Conservation (phyloP, 2,113 vertebrate species). For the Melanerpes aurifrons region DNA sequence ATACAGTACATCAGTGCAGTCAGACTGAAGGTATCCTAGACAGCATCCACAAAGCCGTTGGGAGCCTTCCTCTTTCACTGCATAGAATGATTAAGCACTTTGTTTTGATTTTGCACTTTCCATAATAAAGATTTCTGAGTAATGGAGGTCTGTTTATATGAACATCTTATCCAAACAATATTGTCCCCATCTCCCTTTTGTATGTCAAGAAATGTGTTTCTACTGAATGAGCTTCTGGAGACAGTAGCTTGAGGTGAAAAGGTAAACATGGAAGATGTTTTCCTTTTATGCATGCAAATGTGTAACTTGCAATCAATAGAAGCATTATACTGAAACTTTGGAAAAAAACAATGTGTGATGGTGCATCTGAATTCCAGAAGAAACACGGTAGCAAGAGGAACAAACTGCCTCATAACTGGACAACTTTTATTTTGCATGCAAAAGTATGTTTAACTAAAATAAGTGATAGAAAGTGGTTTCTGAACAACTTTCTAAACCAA, state of each 20-base stretch:
- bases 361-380: background rate
- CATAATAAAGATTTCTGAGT: background rate
- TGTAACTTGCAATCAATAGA: background rate
- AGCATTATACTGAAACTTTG: background rate
- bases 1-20: rapidly evolving
- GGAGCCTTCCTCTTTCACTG: background rate
- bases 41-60: background rate
- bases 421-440: background rate
- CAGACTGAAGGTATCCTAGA: background rate
- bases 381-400: background rate
- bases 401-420: background rate
- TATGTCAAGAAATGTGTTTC: background rate
- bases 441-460: background rate
- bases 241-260: background rate
- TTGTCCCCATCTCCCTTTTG: background rate
- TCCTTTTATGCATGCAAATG: background rate
- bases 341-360: background rate
- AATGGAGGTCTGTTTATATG: background rate
- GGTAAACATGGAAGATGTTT: background rate
- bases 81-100: background rate
- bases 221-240: background rate
- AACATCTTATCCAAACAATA: background rate
- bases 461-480: background rate
- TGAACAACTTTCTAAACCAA: background rate
- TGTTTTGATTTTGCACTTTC: background rate